Evolutionary conservation across 2,797 vertebrate species (phyloP).

Genomic region (Buphagus erythrorhynchus): DNA sequence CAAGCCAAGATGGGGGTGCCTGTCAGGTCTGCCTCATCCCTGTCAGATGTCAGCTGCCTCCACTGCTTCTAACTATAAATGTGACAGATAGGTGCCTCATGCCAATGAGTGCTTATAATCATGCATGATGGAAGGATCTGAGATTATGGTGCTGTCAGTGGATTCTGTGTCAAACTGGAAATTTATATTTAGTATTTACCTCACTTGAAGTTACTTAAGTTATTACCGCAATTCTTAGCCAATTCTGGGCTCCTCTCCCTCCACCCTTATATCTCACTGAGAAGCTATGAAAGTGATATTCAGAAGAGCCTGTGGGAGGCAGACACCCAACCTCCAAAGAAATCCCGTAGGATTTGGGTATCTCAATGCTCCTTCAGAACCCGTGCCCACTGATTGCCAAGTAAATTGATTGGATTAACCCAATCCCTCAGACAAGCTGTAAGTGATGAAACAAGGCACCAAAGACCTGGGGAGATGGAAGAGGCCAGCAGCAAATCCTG

Average conservation of each 20-base stretch:
- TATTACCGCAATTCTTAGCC: not conserved
- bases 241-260: not conserved
- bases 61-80: slow-evolving; percentile 66
- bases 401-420: not conserved
- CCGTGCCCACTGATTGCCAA: not conserved
- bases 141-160: slow-evolving; percentile 59
- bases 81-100: slow-evolving; percentile 60
- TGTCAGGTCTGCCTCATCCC: slow-evolving; percentile 61
- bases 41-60: slow-evolving; percentile 72
- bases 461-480: not conserved
- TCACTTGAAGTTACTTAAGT: slow-evolving; percentile 27
- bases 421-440: not conserved
- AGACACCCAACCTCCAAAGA: not conserved
- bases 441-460: not conserved
- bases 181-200: slow-evolving; percentile 62
- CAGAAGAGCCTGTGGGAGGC: not conserved
- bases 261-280: not conserved
- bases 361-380: not conserved
- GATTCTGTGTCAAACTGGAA: slow-evolving; percentile 40
- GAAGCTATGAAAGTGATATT: not conserved
- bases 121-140: slow-evolving; percentile 49
- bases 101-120: slow-evolving; percentile 50
- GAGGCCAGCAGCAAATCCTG: not conserved
- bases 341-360: not conserved
- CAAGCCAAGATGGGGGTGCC: slow-evolving; percentile 44